Percentiles rank a stretch among this genome's conserved stretches.
These are phyloP conservation scores for Sminthurides bifidus DNA, from an alignment of 1,140 invertebrate genomes.

Conservation along the genomic window DNA sequence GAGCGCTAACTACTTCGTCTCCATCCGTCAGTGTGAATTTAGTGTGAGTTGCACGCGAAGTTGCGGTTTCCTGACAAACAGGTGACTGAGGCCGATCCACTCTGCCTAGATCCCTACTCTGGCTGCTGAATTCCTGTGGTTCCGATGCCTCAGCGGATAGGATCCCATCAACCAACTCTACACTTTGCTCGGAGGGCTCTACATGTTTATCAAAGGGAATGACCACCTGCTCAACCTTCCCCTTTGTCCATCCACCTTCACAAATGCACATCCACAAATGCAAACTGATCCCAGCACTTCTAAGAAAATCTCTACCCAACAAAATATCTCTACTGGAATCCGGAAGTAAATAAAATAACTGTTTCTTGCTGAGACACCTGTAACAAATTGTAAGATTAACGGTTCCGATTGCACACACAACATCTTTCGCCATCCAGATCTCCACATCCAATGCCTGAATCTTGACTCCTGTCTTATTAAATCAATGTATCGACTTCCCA, in stretches of 20 bases:
- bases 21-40: neutral
- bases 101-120: neutral
- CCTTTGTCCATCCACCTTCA: constrained; percentile 10
- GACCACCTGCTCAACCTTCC: neutral
- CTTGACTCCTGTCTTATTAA: neutral
- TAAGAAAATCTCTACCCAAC: constrained; percentile 22
- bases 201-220: neutral
- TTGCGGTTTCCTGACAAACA: neutral
- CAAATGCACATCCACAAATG: too few relatives aligned
- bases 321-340: constrained; percentile 1
- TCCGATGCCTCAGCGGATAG: neutral
- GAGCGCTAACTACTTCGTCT: too few relatives aligned
- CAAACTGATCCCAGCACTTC: neutral
- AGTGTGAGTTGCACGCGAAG: neutral
- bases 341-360: constrained; percentile 12
- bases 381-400: neutral
- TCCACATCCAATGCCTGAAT: neutral
- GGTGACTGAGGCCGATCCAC: neutral
- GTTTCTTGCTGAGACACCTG: neutral
- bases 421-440: neutral
- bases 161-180: neutral
- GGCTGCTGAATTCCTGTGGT: neutral
- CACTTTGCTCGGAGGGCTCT: neutral
- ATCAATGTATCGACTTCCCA: constrained; percentile 6
- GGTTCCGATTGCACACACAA: neutral